phyloP scores from a whole-genome alignment of 2,888 invertebrate genomes.

The Itoplectis maculator region DNA sequence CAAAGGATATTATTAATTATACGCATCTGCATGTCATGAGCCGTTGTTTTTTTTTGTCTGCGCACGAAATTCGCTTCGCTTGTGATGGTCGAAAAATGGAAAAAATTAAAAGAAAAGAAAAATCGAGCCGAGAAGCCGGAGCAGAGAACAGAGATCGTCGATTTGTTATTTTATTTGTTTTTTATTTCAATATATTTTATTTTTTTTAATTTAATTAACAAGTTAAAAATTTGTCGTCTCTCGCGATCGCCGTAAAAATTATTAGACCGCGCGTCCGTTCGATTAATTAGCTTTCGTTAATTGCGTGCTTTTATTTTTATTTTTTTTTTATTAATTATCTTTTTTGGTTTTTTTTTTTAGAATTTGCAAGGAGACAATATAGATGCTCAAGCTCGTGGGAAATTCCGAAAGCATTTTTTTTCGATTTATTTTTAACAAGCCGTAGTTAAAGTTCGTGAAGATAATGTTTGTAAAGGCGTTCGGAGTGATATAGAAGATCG shows the following conservation, averaged over 20 bases:
- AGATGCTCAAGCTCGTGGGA: not conserved
- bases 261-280: constrained; percentile 41
- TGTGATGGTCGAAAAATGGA: constrained; percentile 7
- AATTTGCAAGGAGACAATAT: constrained; percentile 4
- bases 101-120: not conserved
- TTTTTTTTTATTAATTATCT: constrained; percentile 8
- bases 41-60: constrained; percentile 9
- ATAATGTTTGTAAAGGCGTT: constrained; percentile 5
- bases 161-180: constrained; percentile 28
- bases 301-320: constrained; percentile 10
- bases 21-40: constrained; percentile 39
- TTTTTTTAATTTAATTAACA: constrained; percentile 34
- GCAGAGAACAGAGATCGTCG: constrained; percentile 27
- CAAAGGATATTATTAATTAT: constrained; percentile 31
- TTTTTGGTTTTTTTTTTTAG: constrained; percentile 3
- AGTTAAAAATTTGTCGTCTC: constrained; percentile 35
- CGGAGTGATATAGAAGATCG: constrained; percentile 10
- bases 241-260: constrained; percentile 37
- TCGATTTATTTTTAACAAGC: constrained; percentile 5
- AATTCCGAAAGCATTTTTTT: constrained; percentile 17
- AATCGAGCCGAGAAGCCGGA: constrained; percentile 5
- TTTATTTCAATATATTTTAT: not conserved
- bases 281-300: constrained; percentile 37
- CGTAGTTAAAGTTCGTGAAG: not conserved
- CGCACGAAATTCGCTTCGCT: constrained; percentile 7